A percentile compares a stretch with the other conserved stretches of the same genome.
Evolutionary conservation across 35 echinoderm and acorn worm species (phyloP).

Genomic region (Acanthaster planci): DNA sequence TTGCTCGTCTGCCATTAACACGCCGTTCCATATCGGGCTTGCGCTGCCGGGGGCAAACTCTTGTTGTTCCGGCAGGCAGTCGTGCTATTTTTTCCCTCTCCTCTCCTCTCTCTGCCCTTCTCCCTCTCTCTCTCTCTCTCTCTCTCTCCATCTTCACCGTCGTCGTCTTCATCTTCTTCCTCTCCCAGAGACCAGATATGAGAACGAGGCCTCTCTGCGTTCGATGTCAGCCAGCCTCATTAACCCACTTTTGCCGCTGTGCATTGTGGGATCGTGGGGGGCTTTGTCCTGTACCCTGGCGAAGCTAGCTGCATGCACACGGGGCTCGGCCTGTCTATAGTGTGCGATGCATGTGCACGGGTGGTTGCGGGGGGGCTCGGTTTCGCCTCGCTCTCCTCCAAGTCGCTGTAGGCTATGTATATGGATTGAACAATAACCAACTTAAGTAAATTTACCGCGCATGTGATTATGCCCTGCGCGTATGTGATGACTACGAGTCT

Average conservation of each 20-base stretch:
- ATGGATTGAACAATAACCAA: constrained; percentile 47
- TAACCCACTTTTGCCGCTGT: constrained; percentile 37
- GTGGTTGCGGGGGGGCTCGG: neutral
- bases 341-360: neutral
- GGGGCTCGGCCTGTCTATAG: neutral
- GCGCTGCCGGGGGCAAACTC: neutral
- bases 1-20: constrained; percentile 11
- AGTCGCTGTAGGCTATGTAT: constrained; percentile 51
- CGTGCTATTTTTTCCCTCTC: neutral
- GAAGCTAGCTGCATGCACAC: neutral
- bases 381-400: neutral
- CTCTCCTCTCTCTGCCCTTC: neutral
- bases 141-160: neutral
- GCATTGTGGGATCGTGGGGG: constrained; percentile 38
- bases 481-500: constrained; percentile 34
- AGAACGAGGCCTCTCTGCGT: neutral
- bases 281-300: constrained; percentile 32
- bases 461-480: constrained; percentile 47
- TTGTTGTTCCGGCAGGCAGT: constrained; percentile 24
- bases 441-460: constrained; percentile 34
- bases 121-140: neutral
- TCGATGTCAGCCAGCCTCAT: constrained; percentile 36
- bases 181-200: neutral
- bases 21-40: neutral
- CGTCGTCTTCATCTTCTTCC: neutral